Evolutionary conservation across 2,888 invertebrate species (phyloP).

Genomic region (Megamerina dolium): DNA sequence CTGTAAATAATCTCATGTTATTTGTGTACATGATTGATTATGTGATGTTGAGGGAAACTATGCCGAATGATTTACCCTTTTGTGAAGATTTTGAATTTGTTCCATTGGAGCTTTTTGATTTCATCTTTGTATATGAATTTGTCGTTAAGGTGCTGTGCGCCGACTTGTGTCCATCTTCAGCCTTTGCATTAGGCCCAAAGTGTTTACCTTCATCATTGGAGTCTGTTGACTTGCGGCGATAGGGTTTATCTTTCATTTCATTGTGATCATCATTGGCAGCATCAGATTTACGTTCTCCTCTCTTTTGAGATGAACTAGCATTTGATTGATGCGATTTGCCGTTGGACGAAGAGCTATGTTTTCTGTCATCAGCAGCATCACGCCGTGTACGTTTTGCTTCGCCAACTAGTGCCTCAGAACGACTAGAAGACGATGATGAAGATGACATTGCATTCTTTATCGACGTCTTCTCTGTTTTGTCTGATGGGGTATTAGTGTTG

Average conservation of each 20-base stretch:
- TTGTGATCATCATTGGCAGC: slow-evolving; percentile 61
- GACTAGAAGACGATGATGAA: slow-evolving; percentile 21
- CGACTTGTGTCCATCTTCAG: too few relatives aligned
- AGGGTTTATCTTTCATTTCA: slow-evolving; percentile 59
- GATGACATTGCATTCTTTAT: slow-evolving; percentile 16
- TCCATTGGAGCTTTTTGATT: not conserved
- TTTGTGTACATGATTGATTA: too few relatives aligned
- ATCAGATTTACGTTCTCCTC: slow-evolving; percentile 32
- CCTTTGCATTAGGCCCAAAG: too few relatives aligned
- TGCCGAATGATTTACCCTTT: too few relatives aligned
- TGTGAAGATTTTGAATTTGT: too few relatives aligned
- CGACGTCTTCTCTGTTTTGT: slow-evolving; percentile 12
- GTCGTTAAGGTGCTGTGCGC: too few relatives aligned
- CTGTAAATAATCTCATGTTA: too few relatives aligned
- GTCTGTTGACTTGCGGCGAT: slow-evolving; percentile 68
- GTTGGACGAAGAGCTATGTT: too few relatives aligned
- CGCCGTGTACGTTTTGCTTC: slow-evolving; percentile 21
- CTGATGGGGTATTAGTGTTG: slow-evolving; percentile 11
- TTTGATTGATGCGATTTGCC: slow-evolving; percentile 16
- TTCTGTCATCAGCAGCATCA: too few relatives aligned
- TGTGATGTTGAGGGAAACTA: too few relatives aligned
- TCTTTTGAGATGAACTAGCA: slow-evolving; percentile 25
- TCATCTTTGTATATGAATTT: too few relatives aligned
- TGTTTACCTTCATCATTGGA: slow-evolving; percentile 64
- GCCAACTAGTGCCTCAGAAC: slow-evolving; percentile 12